Conservation (phyloP, 2,888 invertebrate genomes). For the Noctua pronuba region DNA sequence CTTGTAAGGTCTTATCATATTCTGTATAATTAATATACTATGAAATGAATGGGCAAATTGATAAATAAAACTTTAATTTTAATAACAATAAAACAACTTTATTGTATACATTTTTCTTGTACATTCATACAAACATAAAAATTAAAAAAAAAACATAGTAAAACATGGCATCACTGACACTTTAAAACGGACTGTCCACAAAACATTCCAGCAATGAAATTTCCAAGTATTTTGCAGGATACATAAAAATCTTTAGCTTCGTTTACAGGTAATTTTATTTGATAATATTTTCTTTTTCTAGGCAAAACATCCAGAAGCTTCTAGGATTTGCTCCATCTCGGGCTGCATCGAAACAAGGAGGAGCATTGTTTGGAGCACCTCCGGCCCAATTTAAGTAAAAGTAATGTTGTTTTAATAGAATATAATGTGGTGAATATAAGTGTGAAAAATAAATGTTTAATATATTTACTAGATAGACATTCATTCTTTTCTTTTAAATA, state of each 20-base stretch:
- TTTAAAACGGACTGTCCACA: not conserved
- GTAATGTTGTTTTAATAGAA: conserved; percentile 9
- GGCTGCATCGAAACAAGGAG: conserved; percentile 98
- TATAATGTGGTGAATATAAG: conserved; percentile 4
- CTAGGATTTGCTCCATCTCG: conserved; percentile 99
- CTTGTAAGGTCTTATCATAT: no score
- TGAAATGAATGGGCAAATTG: not conserved
- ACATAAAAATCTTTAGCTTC: not conserved
- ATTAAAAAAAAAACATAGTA: not conserved
- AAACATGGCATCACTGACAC: not conserved
- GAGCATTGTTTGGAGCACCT: conserved; percentile 95
- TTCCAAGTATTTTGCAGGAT: not conserved
- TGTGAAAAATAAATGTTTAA: conserved; percentile 39
- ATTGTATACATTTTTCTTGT: not conserved
- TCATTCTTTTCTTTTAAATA: conserved; percentile 11
- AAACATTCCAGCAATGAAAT: not conserved
- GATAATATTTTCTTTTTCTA: conserved; percentile 73
- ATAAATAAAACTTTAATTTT: not conserved
- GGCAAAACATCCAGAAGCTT: conserved; percentile 99
- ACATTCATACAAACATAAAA: not conserved
- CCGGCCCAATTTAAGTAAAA: conserved; percentile 95
- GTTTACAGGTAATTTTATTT: not conserved
- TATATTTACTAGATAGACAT: conserved; percentile 45
- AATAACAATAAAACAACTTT: not conserved
- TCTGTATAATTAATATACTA: no score